Conservation (phyloP, 1,140 invertebrate species). For the Neotoxoptera formosana region DNA sequence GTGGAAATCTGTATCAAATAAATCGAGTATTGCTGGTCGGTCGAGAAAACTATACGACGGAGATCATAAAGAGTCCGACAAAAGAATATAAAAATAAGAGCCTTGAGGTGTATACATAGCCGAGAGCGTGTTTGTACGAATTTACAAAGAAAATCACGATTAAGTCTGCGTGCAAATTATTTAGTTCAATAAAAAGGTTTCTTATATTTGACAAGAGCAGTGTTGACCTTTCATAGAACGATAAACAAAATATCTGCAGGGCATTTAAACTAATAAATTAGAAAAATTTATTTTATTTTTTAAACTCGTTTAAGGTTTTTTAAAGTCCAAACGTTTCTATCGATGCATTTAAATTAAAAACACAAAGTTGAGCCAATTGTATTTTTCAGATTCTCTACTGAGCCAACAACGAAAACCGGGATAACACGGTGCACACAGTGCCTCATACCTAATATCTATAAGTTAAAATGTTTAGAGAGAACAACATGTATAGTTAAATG, state of each 20-base stretch:
- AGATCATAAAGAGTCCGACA: background rate
- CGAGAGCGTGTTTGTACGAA: background rate
- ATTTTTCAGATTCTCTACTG: background rate
- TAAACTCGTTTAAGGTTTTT: background rate
- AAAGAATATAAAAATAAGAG: background rate
- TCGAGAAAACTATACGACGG: background rate
- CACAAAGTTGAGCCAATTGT: background rate
- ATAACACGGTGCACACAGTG: background rate
- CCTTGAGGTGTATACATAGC: constrained; percentile 24
- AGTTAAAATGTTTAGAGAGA: background rate
- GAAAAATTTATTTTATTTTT: background rate
- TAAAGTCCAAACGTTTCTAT: background rate
- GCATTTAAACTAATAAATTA: background rate
- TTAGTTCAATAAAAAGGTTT: constrained; percentile 20
- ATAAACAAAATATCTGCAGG: background rate
- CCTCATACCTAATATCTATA: background rate
- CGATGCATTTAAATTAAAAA: background rate
- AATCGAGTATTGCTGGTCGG: background rate
- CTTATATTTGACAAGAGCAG: background rate
- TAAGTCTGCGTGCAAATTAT: background rate
- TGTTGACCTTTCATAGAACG: background rate
- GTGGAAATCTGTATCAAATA: background rate
- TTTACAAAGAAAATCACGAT: constrained; percentile 30
- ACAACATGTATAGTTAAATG: background rate
- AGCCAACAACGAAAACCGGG: background rate